A percentile compares a stretch with the other conserved stretches of the same genome.
These are phyloP conservation scores for Orbicella faveolata DNA, from an alignment of 64 coral and sea anemone species.

Conservation along the genomic window DNA sequence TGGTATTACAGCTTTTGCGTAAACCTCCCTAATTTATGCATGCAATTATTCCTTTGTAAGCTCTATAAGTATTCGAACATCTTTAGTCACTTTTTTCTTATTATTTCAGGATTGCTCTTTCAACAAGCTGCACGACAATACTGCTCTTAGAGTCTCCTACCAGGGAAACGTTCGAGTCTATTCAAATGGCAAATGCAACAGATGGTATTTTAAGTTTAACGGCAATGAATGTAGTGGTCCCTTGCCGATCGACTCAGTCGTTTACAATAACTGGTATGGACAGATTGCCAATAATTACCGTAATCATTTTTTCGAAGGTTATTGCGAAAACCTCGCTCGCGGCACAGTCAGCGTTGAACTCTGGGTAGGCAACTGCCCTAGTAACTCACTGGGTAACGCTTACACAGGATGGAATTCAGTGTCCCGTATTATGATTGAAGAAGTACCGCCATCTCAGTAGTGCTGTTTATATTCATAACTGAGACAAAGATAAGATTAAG, in stretches of 20 bases:
- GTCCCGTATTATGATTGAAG: background rate
- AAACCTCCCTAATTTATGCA: too few species aligned
- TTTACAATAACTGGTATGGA: background rate
- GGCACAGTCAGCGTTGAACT: conserved; percentile 27
- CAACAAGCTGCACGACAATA: background rate
- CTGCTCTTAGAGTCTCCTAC: conserved; percentile 11
- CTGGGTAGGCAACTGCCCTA: conserved; percentile 45
- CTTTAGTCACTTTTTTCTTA: background rate
- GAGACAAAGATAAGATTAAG: too few species aligned
- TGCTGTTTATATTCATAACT: background rate
- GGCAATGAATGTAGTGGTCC: conserved; percentile 28
- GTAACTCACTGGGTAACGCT: background rate
- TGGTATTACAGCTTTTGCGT: too few species aligned
- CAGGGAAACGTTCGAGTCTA: too few species aligned
- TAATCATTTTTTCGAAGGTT: conserved; percentile 32
- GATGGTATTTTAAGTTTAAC: conserved; percentile 64
- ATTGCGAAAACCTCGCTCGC: conserved; percentile 13
- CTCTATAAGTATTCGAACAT: too few species aligned
- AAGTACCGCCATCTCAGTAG: background rate
- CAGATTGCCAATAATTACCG: background rate
- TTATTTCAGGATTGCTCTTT: conserved; percentile 22
- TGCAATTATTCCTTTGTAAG: too few species aligned
- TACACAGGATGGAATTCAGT: background rate
- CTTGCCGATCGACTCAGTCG: conserved; percentile 29
- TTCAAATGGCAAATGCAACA: background rate